A percentile compares a stretch with the other conserved stretches of the same genome.
Conservation (phyloP, 37 sponge, comb jelly and placozoan species). For the Lycopodina hypogea region DNA sequence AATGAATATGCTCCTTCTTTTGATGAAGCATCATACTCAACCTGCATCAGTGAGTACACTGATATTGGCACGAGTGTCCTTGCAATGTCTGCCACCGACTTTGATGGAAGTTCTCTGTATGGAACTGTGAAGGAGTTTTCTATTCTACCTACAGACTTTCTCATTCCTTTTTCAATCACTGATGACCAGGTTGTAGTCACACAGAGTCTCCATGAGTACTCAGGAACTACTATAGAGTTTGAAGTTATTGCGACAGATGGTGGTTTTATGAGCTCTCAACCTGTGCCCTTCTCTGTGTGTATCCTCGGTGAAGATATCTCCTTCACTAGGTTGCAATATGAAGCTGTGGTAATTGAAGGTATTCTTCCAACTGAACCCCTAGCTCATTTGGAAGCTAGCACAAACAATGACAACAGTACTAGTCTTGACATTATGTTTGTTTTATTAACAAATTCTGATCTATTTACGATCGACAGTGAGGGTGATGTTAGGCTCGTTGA, state of each 20-base stretch:
- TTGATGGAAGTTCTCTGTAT: constrained; percentile 34
- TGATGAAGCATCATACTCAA: constrained; percentile 13
- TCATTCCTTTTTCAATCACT: constrained; percentile 18
- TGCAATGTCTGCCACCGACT: constrained; percentile 26
- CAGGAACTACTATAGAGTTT: constrained; percentile 11
- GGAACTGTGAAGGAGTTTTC: constrained; percentile 16
- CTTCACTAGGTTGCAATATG: constrained; percentile 26
- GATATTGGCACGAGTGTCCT: constrained; percentile 20
- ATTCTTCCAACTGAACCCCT: constrained; percentile 12
- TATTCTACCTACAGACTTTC: neutral
- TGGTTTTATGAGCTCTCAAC: constrained; percentile 35
- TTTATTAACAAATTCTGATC: neutral
- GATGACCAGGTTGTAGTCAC: constrained; percentile 6
- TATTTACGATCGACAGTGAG: constrained; percentile 38
- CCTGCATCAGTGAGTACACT: constrained; percentile 24
- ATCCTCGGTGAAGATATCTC: constrained; percentile 2
- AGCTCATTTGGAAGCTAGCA: constrained; percentile 3
- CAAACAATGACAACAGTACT: neutral
- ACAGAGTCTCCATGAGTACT: neutral
- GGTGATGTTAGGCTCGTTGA: constrained; percentile 41
- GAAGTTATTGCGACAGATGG: constrained; percentile 51
- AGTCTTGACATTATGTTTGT: constrained; percentile 15
- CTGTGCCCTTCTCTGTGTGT: constrained; percentile 41
- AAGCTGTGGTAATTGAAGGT: constrained; percentile 46
- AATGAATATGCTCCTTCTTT: constrained; percentile 60